phyloP scores from a whole-genome alignment of 2,113 vertebrate genomes.

The Anser cygnoides region DNA sequence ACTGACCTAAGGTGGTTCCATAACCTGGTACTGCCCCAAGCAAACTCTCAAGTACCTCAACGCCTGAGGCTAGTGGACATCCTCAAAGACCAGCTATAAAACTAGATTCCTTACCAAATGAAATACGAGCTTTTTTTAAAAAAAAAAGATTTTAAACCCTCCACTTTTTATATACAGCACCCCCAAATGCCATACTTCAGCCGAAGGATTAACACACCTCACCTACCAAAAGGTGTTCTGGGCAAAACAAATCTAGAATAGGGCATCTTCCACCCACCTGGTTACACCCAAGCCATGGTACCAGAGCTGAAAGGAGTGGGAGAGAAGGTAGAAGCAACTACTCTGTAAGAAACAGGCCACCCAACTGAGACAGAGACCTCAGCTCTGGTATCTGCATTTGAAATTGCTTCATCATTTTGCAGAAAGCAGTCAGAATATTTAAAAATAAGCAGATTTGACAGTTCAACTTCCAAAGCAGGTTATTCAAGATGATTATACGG shows the following conservation, averaged over 20 bases:
- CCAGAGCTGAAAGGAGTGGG: neutral
- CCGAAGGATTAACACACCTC: neutral
- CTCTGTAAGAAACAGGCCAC: neutral
- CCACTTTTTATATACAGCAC: neutral
- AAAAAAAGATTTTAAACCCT: neutral
- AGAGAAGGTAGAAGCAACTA: neutral
- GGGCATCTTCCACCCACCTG: neutral
- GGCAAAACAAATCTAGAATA: neutral
- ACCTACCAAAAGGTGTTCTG: neutral
- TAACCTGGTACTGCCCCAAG: neutral
- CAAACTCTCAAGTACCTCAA: neutral
- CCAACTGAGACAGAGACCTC: neutral
- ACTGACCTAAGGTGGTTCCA: neutral
- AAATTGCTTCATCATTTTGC: neutral
- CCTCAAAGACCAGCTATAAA: neutral
- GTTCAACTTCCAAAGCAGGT: constrained; percentile 13
- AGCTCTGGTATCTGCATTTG: neutral
- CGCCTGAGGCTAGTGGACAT: neutral
- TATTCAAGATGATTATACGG: neutral
- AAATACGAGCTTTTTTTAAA: neutral
- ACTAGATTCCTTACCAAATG: neutral
- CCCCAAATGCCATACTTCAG: neutral
- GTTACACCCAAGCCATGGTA: neutral
- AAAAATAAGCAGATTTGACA: neutral
- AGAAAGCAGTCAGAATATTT: neutral